Evolutionary conservation across 2,113 vertebrate species (phyloP).

Genomic region (Anser cygnoides): DNA sequence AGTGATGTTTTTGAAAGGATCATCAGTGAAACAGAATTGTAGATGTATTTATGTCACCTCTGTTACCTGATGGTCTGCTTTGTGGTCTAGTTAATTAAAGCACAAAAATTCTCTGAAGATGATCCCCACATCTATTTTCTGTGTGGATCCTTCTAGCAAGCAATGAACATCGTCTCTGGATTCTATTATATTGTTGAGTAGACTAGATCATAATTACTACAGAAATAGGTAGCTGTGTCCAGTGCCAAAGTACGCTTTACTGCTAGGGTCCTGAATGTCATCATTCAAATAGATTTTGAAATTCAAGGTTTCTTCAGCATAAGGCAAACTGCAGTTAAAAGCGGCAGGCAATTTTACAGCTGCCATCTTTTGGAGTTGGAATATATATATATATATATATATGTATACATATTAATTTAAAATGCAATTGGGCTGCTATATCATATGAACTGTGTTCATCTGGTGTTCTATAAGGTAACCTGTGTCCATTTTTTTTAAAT

Average conservation of each 20-base stretch:
- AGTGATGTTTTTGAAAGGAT: not conserved
- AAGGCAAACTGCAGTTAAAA: not conserved
- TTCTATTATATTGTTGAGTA: conserved; percentile 13
- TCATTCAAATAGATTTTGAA: not conserved
- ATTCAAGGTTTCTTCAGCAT: not conserved
- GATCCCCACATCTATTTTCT: not conserved
- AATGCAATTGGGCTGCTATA: not conserved
- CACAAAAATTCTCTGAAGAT: not conserved
- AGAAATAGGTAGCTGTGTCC: not conserved
- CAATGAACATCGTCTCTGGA: conserved; percentile 4
- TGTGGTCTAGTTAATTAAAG: conserved; percentile 13
- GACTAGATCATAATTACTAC: not conserved
- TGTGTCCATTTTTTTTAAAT: not conserved
- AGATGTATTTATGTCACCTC: not conserved
- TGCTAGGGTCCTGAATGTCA: not conserved
- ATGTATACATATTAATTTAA: not conserved
- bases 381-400: not conserved
- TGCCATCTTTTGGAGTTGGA: not conserved
- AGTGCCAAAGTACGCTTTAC: not conserved
- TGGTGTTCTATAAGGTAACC: not conserved
- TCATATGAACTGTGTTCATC: not conserved
- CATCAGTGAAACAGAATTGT: not conserved
- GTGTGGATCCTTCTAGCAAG: not conserved
- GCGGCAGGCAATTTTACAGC: not conserved
- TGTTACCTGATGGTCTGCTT: not conserved